Evolutionary conservation across 2,888 invertebrate genomes (phyloP), one percentile per base, ranked within the genome.

Genomic region (Macrosiphum euphorbiae): DNA sequence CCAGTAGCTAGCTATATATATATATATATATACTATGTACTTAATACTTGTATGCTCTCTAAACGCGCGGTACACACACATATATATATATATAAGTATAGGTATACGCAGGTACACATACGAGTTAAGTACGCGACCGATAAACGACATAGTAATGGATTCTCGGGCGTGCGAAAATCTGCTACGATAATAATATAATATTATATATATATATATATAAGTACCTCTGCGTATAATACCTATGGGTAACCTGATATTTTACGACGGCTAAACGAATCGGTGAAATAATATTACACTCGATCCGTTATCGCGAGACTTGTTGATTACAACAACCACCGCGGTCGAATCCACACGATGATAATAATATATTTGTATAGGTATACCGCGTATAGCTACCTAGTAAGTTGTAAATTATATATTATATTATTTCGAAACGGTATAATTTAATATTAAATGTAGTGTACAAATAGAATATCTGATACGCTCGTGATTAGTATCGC

Each of bases 91-190:
- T 67, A 35, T 78, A 78, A 35, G 35, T 78, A 78, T 35, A 78
- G 20, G 35, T 78, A 24, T 78, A 78, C 44, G 44, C 35, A 35
- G 16, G 0, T 67, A 67, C 13, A 13, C 13, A 35, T 35, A 35
- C 20, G 78, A 78, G 35, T 78, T 78, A 41, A 78, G 78, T 78
- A 78, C 78, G 78, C 78, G 35, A 24, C 35, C 78, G 78, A 78
- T 78, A 78, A 78, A 78, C 78, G n/a, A 88, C 50, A 88, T 24
- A 52, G 52, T 55, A 41, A 88, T 88, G 88, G 88, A 58, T 88
- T 55, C 52, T 41, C 88, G 2, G 28, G 35, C 88, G 88, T 88
- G 88, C 55, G 88, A 88, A 88, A 88, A 26, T 88, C 55, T 52
- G 55, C 41, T 88, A 78, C 78, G 78, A 78, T 78, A 78, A 78